A percentile compares a stretch with the other conserved stretches of the same genome.
phyloP scores from a whole-genome alignment of 2,113 vertebrate genomes.

The Heterotilapia buettikoferi region DNA sequence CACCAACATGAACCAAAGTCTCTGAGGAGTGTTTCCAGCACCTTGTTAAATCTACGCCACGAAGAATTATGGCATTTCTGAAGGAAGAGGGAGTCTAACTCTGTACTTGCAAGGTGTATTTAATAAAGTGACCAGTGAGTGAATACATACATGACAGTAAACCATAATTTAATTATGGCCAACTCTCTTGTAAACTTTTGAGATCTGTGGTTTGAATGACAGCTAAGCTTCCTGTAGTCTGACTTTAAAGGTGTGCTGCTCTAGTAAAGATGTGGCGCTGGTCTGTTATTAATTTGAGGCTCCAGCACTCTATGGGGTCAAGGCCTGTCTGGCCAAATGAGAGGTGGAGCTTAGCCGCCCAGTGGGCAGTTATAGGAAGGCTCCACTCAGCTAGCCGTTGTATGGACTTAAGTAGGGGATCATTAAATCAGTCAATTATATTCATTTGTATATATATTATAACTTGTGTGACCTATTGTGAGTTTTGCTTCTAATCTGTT shows the following conservation, averaged over 20 bases:
- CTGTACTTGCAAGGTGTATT: neutral
- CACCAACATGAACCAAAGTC: neutral
- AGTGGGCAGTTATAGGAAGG: neutral
- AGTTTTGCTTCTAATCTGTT: neutral
- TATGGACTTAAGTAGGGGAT: neutral
- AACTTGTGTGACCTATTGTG: neutral
- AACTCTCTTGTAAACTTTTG: neutral
- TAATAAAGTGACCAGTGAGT: neutral
- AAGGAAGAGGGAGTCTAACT: neutral
- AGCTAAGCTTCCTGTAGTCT: neutral
- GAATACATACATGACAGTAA: neutral
- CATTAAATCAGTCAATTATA: neutral
- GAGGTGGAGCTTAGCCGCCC: neutral
- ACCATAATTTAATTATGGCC: neutral
- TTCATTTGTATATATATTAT: neutral
- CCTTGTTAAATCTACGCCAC: neutral
- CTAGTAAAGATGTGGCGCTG: neutral
- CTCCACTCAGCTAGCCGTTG: neutral
- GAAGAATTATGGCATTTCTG: neutral
- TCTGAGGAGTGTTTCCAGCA: neutral
- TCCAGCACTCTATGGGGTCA: constrained; percentile 3
- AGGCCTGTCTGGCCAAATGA: neutral
- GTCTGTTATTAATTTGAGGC: constrained; percentile 33
- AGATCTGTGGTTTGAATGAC: neutral
- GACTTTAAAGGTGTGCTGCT: neutral